Conservation (phyloP, 2,888 invertebrate species). For the Chouioia cunea region DNA sequence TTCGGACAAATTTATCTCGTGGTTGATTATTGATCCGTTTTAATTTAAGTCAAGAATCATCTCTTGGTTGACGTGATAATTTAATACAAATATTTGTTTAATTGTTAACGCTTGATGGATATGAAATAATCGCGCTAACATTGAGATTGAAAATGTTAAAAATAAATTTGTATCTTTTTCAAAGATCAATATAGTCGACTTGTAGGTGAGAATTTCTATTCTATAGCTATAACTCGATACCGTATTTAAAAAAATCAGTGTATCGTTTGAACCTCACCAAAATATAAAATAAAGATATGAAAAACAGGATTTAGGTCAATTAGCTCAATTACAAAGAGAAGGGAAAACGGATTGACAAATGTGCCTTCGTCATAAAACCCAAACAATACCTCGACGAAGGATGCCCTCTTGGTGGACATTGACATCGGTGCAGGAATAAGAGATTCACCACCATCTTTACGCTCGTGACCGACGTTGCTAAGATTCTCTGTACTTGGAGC, state of each 20-base stretch:
- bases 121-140: too few relatives aligned
- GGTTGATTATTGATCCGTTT: too few relatives aligned
- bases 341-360: constrained; percentile 22
- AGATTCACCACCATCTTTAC: constrained; percentile 64
- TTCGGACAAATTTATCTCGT: too few relatives aligned
- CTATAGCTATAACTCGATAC: too few relatives aligned
- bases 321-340: constrained; percentile 26
- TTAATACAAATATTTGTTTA: too few relatives aligned
- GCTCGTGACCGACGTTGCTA: constrained; percentile 55
- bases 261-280: constrained; percentile 2
- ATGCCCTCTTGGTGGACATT: constrained; percentile 76
- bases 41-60: too few relatives aligned
- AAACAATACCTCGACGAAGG: constrained; percentile 82
- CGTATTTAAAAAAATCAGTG: background rate
- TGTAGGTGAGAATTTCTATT: too few relatives aligned
- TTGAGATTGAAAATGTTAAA: too few relatives aligned
- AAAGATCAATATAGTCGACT: too few relatives aligned
- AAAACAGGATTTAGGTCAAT: constrained; percentile 4
- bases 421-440: constrained; percentile 65
- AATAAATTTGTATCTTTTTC: too few relatives aligned
- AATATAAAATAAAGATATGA: constrained; percentile 8
- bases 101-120: too few relatives aligned
- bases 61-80: too few relatives aligned
- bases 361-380: constrained; percentile 28
- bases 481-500: constrained; percentile 69